Conservation (phyloP, 2,797 vertebrate species). For the Hippopotamyrus pictus region DNA sequence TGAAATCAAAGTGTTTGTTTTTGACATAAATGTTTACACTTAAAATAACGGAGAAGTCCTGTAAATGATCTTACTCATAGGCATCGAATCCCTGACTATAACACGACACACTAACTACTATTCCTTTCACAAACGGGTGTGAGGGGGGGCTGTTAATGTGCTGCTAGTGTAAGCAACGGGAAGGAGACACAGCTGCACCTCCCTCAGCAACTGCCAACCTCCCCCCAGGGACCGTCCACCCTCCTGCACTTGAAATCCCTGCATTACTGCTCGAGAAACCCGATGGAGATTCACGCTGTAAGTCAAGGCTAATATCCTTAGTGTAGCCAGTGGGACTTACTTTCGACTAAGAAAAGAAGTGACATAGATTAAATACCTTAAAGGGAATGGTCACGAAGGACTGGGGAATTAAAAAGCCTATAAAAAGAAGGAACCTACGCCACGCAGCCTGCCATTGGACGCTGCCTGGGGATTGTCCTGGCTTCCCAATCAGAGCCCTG, state of each 20-base stretch:
- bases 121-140: background rate
- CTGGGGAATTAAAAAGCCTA: background rate
- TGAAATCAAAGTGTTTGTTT: conserved; percentile 1
- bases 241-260: background rate
- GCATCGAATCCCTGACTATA: background rate
- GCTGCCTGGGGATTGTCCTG: conserved; percentile 15
- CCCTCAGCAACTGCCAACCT: background rate
- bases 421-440: background rate
- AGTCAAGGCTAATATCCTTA: background rate
- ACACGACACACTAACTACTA: background rate
- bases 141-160: background rate
- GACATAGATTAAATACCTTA: background rate
- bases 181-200: background rate
- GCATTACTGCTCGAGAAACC: background rate
- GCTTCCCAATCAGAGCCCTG: conserved; percentile 17
- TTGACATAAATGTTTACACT: conserved; percentile 3
- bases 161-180: background rate
- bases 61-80: background rate
- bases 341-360: background rate
- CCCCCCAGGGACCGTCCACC: background rate
- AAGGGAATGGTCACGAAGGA: background rate
- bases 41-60: background rate
- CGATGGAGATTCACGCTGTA: background rate
- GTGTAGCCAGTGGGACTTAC: background rate
- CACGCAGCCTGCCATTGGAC: background rate